Base-by-base conservation (phyloP, 2,797 vertebrate genomes). In the Vespertilio murinus region DNA sequence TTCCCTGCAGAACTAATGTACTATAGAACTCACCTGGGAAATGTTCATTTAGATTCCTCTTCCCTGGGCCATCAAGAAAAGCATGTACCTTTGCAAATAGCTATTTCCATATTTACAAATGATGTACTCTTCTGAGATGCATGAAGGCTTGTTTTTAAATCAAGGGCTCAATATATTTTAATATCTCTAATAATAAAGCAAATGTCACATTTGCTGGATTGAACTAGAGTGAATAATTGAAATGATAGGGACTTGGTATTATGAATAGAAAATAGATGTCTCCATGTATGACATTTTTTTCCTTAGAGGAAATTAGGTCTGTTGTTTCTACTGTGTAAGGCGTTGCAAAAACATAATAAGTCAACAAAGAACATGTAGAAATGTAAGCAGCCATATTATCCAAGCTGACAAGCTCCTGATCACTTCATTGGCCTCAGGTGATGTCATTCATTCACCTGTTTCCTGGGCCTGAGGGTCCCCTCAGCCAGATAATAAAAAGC, bases 141-240 rank as follows among this genome's bases (percentile, higher is more conserved):
- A 87, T 5, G 5, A 8, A 65, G 20, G 3, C 16, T 65, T 87
- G 83, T 89, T 90, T 67, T 61, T 49, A 33, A 93, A 84, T 75
- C 49, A 64, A 71, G 7, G 33, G 54, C 17, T 77, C 33, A 35
- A 79, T 80, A 67, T 83, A 94, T 91, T 94, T 89, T 86, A 86
- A 92, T 84, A 22, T 84, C 52, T 88, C 56, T 91, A 92, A 92
- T 74, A 95, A 92, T 35, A 92, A 90, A 94, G 52, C 22, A 52
- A 94, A 93, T 92, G 70, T 91, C 65, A 91, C 88, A 94, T 90
- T 64, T 38, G 49, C 82, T 94, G 70, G 30, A 78, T 88, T 95
- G 94, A 94, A 74, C 73, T 28, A 93, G 38, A 92, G 73, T 65
- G 33, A 90, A 56, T 90, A 92, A 94, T 88, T 88, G 88, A 94